phyloP scores from a whole-genome alignment of 1,140 invertebrate species.

The Archegozetes longisetosus region DNA sequence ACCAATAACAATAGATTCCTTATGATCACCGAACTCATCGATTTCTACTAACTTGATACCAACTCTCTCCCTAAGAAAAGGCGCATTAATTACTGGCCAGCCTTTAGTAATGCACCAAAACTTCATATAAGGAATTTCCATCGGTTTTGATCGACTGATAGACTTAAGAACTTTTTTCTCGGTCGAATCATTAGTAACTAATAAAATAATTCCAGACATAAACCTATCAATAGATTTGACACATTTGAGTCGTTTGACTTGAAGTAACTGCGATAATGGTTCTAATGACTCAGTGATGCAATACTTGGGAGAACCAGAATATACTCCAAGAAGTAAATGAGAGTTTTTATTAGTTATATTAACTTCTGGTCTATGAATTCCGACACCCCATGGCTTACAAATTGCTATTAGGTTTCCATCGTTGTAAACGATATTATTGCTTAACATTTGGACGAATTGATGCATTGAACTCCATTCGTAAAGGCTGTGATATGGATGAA shows the following conservation, averaged over 20 bases:
- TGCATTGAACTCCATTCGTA: constrained; percentile 9
- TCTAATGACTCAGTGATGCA: constrained; percentile 7
- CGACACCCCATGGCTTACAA: constrained; percentile 15
- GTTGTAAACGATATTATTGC: constrained; percentile 11
- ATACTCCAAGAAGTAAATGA: neutral
- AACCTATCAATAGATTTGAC: constrained; percentile 9
- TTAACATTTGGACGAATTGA: constrained; percentile 4
- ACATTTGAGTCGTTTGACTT: neutral
- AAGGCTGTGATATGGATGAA: constrained; percentile 10
- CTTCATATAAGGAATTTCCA: neutral
- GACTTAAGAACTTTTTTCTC: neutral
- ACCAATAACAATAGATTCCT: constrained; percentile 14
- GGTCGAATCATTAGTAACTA: neutral
- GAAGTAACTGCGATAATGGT: neutral
- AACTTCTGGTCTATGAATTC: constrained; percentile 5
- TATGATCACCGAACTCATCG: constrained; percentile 18
- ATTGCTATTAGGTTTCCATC: constrained; percentile 13
- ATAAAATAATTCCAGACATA: constrained; percentile 13
- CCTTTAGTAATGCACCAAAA: constrained; percentile 6
- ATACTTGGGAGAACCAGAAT: constrained; percentile 12
- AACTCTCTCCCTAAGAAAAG: neutral
- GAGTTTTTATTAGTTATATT: neutral
- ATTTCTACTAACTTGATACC: constrained; percentile 17
- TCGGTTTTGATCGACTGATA: constrained; percentile 1
- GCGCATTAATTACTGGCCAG: neutral